Evolutionary conservation across 2,888 invertebrate genomes (phyloP), one percentile per base, ranked within the genome.

Genomic region (Diachrysia chrysitis): DNA sequence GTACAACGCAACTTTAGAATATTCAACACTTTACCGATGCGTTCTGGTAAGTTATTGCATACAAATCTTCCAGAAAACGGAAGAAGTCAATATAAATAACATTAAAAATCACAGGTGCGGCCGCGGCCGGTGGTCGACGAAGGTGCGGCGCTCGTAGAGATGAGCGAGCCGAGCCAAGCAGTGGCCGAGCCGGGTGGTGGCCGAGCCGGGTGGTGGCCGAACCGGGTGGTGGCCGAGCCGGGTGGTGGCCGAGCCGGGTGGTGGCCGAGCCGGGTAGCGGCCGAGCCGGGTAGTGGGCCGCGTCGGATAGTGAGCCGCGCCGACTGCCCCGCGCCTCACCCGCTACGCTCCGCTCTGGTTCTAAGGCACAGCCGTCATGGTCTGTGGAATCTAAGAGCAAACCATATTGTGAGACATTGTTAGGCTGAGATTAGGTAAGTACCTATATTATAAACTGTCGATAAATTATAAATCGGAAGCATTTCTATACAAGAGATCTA

Each of bases 361-460:
- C 81, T 85, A 79, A 84, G 87, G 89, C 93, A 90, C 94, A 88
- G 95, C 93, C 95, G 95, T 95, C 95, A 96, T 92, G 95, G 95
- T 86, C 95, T 89, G 88, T 96, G 95, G 92, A 95, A 96, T 89
- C 95, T 96, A 87, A 51, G 42, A 60, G 53, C 37, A 56, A 48
- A 73, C 48, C 68, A 77, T 23, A 23, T 21, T 35, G 21, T 10
- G n/a, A 53, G 21, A 7, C 3, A 29, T 25, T 7, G 3, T 0
- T 4, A 37, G 6, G 3, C 5, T 7, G 29, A 29, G 6, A 29
- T 25, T 25, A 25, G 25, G 2, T 25, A n/a, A 25, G 25, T 25
- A 25, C 25, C 5, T 4, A 25, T 25, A 4, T 25, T 5, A 5
- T 25, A 2, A 25, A 25, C 5, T 4, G 25, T 4, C 25, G 25